These are phyloP conservation scores for Pandemis cinnamomeana DNA, from an alignment of 2,888 invertebrate genomes.

Conservation along the genomic window DNA sequence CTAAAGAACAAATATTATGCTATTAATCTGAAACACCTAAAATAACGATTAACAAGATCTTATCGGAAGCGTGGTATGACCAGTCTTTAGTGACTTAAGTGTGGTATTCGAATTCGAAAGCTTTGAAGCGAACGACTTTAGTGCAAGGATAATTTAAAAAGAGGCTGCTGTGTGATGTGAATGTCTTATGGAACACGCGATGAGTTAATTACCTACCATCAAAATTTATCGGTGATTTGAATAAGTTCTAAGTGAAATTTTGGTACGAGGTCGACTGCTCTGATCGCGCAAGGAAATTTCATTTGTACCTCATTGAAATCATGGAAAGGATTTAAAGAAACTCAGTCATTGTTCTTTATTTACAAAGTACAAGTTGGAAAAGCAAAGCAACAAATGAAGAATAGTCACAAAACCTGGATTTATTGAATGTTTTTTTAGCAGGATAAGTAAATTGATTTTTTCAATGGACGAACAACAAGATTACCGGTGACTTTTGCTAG, in stretches of 20 bases:
- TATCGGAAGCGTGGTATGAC: background rate
- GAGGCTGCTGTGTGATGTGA: constrained; percentile 5
- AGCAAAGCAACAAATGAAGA: background rate
- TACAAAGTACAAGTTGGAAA: background rate
- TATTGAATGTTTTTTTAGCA: constrained; percentile 8
- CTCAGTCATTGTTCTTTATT: background rate
- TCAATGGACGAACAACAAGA: background rate
- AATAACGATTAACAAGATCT: background rate
- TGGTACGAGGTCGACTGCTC: background rate
- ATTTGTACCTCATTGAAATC: constrained; percentile 30
- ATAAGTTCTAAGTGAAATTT: constrained; percentile 28
- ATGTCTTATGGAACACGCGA: background rate
- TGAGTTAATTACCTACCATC: background rate
- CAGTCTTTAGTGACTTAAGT: too few species aligned
- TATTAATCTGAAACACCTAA: too few species aligned
- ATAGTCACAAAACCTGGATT: background rate
- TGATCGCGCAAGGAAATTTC: constrained; percentile 1
- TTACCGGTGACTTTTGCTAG: constrained; percentile 18
- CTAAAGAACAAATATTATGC: too few species aligned
- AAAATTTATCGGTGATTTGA: constrained; percentile 27
- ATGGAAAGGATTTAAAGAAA: constrained; percentile 19
- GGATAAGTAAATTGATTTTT: background rate
- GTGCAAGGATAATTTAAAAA: background rate
- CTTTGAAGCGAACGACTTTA: background rate
- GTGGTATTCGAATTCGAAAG: background rate